Percentiles rank a stretch among this genome's conserved stretches.
These are phyloP conservation scores for Sander lucioperca DNA, from an alignment of 2,113 vertebrate genomes.

Conservation along the genomic window DNA sequence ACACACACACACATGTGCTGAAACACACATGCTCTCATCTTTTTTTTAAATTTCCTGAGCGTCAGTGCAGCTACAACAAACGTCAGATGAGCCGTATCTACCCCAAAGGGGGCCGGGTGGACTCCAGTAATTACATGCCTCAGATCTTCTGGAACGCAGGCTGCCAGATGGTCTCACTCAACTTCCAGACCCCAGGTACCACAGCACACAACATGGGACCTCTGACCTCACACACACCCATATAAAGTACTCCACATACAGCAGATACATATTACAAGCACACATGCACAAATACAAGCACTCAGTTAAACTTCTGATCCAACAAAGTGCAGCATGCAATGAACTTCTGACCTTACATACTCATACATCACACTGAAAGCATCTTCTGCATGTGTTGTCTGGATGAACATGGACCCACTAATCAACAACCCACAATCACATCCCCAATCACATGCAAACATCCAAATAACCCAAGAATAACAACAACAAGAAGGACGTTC, in stretches of 20 bases:
- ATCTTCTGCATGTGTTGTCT: conserved; percentile 3
- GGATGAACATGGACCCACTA: background rate
- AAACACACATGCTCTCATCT: conserved; percentile 30
- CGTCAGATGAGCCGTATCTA: conserved; percentile 99
- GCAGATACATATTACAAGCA: conserved; percentile 1
- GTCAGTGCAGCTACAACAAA: conserved; percentile 94
- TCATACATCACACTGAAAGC: background rate
- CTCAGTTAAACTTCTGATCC: conserved; percentile 90
- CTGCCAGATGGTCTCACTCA: conserved; percentile 99
- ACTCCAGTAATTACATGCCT: conserved; percentile 99
- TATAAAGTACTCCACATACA: conserved; percentile 4
- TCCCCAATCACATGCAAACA: background rate
- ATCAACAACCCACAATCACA: background rate
- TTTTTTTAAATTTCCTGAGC: conserved; percentile 87
- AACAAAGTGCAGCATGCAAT: conserved; percentile 77
- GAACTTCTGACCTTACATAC: conserved; percentile 18
- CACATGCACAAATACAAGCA: conserved; percentile 82
- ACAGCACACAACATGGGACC: conserved; percentile 64
- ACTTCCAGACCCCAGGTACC: conserved; percentile 99
- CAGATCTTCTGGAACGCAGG: conserved; percentile 99
- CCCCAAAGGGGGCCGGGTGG: conserved; percentile 98
- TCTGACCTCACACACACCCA: conserved; percentile 53
- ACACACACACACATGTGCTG: conserved; percentile 23
- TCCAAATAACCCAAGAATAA: background rate
- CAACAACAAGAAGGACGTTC: background rate